Conservation (phyloP, 2,888 invertebrate species). For the Leucophenga maculata region DNA sequence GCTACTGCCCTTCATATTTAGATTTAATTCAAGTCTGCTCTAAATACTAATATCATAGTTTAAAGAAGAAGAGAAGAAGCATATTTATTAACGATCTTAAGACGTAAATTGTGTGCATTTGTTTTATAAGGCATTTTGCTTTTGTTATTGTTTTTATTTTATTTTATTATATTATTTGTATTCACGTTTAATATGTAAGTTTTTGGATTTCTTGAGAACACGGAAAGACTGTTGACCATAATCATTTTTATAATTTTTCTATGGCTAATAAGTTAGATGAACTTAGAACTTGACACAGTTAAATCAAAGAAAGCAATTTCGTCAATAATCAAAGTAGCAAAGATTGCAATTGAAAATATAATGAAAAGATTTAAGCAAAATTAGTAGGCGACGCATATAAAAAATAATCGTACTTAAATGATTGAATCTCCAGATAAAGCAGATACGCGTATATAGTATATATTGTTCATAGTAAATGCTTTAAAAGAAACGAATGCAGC, state of each 20-base stretch:
- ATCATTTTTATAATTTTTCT: conserved; percentile 46
- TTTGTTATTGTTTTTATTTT: not conserved
- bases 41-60: conserved; percentile 19
- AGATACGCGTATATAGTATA: too few relatives aligned
- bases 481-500: too few relatives aligned
- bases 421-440: too few relatives aligned
- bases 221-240: conserved; percentile 71
- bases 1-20: conserved; percentile 56
- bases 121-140: not conserved
- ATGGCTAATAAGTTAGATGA: too few relatives aligned
- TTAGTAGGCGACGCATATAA: too few relatives aligned
- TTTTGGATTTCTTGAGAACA: conserved; percentile 59
- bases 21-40: conserved; percentile 11
- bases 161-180: not conserved
- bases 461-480: too few relatives aligned
- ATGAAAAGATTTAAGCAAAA: too few relatives aligned
- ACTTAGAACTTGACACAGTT: too few relatives aligned
- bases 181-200: conserved; percentile 17
- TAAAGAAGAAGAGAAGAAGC: not conserved
- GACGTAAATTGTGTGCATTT: not conserved
- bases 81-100: not conserved
- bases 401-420: too few relatives aligned
- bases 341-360: too few relatives aligned
- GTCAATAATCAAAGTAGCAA: too few relatives aligned
- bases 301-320: too few relatives aligned